Evolutionary conservation across 35 echinoderm and acorn worm genomes (phyloP).

Genomic region (Ptychodera flava): DNA sequence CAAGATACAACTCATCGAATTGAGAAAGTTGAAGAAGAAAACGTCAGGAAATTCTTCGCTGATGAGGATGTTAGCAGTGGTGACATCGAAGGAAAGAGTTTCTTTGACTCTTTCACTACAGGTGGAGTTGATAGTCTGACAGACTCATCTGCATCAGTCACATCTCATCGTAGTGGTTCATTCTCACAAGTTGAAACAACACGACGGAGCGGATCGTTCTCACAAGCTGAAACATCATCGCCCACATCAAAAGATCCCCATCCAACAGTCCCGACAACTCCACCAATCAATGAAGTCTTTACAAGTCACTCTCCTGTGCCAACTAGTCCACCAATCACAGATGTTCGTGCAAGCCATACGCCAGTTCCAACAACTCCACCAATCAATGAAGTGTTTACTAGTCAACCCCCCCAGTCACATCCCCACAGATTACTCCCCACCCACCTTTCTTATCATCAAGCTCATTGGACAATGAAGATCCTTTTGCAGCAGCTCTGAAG

Average conservation of each 20-base stretch:
- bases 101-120: constrained; percentile 18
- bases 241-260: background rate
- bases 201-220: background rate
- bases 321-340: background rate
- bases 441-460: background rate
- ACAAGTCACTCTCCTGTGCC: background rate
- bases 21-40: background rate
- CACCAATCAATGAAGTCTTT: background rate
- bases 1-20: background rate
- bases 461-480: background rate
- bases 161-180: background rate
- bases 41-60: constrained; percentile 14
- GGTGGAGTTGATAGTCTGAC: background rate
- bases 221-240: background rate
- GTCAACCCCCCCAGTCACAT: background rate
- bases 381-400: background rate
- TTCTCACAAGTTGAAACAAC: background rate
- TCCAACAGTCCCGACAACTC: background rate
- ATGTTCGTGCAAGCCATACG: background rate
- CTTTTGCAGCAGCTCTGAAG: constrained; percentile 43
- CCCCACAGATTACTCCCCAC: background rate
- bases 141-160: background rate
- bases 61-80: background rate
- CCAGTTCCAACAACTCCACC: background rate
- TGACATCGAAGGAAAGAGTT: constrained; percentile 9